Conservation (phyloP, 2,113 vertebrate species). For the Vulpes vulpes region DNA sequence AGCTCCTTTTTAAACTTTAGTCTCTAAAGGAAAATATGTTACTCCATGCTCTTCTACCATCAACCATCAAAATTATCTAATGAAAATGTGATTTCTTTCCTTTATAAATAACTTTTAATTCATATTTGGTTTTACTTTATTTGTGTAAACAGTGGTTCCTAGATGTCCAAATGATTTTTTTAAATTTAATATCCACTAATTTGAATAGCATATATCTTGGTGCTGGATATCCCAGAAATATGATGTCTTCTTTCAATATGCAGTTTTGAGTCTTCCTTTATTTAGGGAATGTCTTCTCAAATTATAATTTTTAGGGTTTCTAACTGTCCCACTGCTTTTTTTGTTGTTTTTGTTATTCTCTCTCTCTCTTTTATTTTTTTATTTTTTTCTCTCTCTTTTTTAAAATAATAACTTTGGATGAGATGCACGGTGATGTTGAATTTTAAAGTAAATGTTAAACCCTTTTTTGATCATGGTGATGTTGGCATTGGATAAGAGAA, state of each 20-base stretch:
- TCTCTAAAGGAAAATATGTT: background rate
- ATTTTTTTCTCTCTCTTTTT: background rate
- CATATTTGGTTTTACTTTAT: background rate
- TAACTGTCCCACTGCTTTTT: background rate
- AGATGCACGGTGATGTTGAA: background rate
- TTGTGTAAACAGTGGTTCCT: background rate
- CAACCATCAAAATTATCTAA: background rate
- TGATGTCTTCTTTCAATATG: background rate
- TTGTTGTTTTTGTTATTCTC: background rate
- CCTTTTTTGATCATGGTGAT: background rate
- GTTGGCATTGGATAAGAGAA: background rate
- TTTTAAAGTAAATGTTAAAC: conserved; percentile 13
- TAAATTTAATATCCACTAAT: background rate
- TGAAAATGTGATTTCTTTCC: background rate
- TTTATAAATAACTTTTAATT: background rate
- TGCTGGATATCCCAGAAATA: background rate
- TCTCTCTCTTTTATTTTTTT: background rate
- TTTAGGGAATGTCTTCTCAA: conserved; percentile 4
- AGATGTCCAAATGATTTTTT: background rate
- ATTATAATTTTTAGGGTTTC: background rate
- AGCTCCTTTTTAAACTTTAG: background rate
- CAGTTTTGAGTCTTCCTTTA: conserved; percentile 1
- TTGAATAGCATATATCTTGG: background rate
- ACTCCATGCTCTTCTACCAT: background rate
- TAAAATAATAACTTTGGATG: background rate